These are phyloP conservation scores for Leptopilina clavipes DNA, from an alignment of 1,140 invertebrate genomes.

Conservation along the genomic window DNA sequence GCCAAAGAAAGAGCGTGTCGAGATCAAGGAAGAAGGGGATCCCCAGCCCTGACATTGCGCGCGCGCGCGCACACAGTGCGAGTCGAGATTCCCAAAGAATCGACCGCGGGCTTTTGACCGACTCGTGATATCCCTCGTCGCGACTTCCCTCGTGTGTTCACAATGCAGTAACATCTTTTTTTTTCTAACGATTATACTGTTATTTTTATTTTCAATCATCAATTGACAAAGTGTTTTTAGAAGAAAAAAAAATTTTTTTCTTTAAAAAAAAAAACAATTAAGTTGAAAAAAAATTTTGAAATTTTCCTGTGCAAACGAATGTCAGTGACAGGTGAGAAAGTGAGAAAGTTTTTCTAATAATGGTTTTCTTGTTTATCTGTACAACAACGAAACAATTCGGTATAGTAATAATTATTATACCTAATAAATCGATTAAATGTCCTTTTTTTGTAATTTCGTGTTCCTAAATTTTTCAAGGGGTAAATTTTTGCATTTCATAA, in stretches of 20 bases:
- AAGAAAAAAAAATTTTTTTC: not conserved
- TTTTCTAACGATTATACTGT: constrained; percentile 41
- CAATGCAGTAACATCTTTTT: constrained; percentile 40
- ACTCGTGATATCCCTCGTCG: constrained; percentile 53
- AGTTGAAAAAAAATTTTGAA: not conserved
- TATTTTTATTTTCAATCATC: constrained; percentile 39
- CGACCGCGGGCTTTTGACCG: constrained; percentile 59
- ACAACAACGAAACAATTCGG: not conserved
- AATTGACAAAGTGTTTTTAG: too few relatives aligned
- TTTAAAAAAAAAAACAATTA: not conserved
- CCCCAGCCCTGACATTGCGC: constrained; percentile 70
- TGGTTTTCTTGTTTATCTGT: constrained; percentile 33
- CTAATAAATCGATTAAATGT: too few relatives aligned
- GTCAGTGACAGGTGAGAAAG: constrained; percentile 62
- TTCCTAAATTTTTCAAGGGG: too few relatives aligned
- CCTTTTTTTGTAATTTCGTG: too few relatives aligned
- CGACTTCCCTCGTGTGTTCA: constrained; percentile 48
- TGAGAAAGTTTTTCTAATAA: constrained; percentile 46
- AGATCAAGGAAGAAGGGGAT: constrained; percentile 43
- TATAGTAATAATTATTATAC: too few relatives aligned
- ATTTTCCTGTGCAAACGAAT: constrained; percentile 44
- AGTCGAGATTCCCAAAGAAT: constrained; percentile 53
- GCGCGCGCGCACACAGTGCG: constrained; percentile 57
- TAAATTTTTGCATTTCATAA: too few relatives aligned
- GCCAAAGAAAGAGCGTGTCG: constrained; percentile 64